Percentiles rank a stretch among this genome's conserved stretches.
Conservation (phyloP, 2,888 invertebrate genomes). For the Malthinus seriepunctatus region DNA sequence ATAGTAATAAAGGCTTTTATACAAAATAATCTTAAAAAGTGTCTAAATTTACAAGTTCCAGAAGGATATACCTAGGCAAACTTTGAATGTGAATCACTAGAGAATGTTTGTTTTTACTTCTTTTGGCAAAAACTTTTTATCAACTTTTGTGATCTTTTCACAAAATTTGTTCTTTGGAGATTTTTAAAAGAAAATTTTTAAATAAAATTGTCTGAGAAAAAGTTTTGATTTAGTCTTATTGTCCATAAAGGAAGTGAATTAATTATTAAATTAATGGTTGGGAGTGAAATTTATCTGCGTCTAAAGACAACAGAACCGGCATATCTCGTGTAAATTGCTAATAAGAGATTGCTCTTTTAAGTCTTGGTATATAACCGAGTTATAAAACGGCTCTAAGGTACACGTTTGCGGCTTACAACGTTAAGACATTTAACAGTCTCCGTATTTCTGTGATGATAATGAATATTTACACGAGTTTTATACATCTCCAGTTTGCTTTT, state of each 20-base stretch:
- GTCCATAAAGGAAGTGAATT: too few relatives aligned
- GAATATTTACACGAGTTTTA: constrained; percentile 8
- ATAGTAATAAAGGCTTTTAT: constrained; percentile 1
- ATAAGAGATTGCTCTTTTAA: too few relatives aligned
- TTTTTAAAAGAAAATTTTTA: neutral
- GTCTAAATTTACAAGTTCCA: constrained; percentile 2
- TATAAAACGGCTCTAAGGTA: constrained; percentile 5
- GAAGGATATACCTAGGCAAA: neutral
- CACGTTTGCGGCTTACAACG: constrained; percentile 1
- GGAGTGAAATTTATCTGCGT: too few relatives aligned
- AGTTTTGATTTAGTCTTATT: neutral
- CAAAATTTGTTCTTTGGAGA: neutral
- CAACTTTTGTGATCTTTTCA: constrained; percentile 6
- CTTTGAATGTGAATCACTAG: constrained; percentile 4
- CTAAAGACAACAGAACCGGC: too few relatives aligned
- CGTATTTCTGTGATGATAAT: constrained; percentile 3
- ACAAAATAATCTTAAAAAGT: constrained; percentile 1
- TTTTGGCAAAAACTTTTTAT: constrained; percentile 4
- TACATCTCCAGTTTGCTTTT: constrained; percentile 1
- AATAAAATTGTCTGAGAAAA: neutral
- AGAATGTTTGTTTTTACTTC: constrained; percentile 14
- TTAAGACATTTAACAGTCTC: neutral
- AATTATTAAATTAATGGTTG: too few relatives aligned
- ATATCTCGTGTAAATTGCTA: too few relatives aligned
- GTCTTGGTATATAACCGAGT: neutral